A percentile compares a stretch with the other conserved stretches of the same genome.
Conservation (phyloP, 2,797 vertebrate genomes). For the Smutsia temminckii region DNA sequence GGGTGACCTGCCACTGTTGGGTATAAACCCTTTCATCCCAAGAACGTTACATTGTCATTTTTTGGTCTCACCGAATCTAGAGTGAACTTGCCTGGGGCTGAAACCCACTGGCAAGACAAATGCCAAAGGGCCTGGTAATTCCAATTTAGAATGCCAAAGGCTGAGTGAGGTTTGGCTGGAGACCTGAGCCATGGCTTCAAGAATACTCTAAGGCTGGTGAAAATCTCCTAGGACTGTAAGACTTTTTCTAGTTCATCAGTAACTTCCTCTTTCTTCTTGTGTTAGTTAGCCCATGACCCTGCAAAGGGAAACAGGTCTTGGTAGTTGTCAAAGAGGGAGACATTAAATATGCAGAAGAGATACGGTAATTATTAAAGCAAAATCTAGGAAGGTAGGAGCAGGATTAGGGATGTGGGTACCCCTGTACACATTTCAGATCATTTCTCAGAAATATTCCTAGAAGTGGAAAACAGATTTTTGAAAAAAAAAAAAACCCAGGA, state of each 20-base stretch:
- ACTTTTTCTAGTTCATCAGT: neutral
- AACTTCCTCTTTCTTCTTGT: constrained; percentile 15
- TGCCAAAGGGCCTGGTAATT: neutral
- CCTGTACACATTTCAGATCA: neutral
- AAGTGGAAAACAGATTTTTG: neutral
- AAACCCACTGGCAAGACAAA: too few species aligned
- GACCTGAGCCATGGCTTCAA: neutral
- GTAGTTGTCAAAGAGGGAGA: constrained; percentile 14
- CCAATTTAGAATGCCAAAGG: neutral
- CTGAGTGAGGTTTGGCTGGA: neutral
- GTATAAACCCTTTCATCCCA: too few species aligned
- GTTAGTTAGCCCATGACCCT: constrained; percentile 10
- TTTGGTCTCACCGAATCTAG: too few species aligned
- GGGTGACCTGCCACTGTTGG: too few species aligned
- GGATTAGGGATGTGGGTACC: neutral
- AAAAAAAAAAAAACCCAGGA: neutral
- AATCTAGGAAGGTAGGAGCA: neutral
- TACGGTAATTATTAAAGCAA: neutral
- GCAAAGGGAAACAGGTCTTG: neutral
- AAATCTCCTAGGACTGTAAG: neutral
- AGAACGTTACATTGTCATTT: too few species aligned
- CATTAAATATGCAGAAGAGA: neutral
- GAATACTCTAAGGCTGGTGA: neutral
- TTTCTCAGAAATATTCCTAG: constrained; percentile 20
- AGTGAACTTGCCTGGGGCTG: too few species aligned